Base-by-base conservation (phyloP, 2,888 invertebrate genomes). In the Noctua pronuba region DNA sequence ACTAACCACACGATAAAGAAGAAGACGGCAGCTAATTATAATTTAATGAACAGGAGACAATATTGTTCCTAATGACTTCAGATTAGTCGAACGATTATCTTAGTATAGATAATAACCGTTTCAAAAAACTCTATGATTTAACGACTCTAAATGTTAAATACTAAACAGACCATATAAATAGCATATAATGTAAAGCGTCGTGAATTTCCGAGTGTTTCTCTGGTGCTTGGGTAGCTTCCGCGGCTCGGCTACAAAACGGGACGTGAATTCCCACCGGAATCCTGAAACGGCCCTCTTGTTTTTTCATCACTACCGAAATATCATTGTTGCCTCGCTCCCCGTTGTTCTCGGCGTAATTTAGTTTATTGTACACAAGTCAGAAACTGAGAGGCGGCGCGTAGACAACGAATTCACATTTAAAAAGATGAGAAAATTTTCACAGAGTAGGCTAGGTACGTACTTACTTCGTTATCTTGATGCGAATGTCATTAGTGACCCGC, bases 261-360 rank as follows among this genome's bases (percentile, higher is more conserved):
- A 90, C 90, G 92, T 92, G 93, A 92, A 95, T 94, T 95, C 95
- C 95, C 95, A 91, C 90, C 93, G 95, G 96, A 92, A 85, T 92
- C 92, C 91, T 91, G 92, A 90, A 94, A 94, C 94, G 94, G 93
- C 94, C 95, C 94, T 94, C 93, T 94, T 94, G 93, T 94, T 95
- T 96, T 95, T 95, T 95, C 91, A 93, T 92, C 89, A 91, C 92
- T 92, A 92, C 94, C 93, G 92, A 94, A 95, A 95, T 95, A 95
- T 95, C 93, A 95, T 95, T 95, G 94, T 93, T 93, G 92, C 92
- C 88, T 88, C 90, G 90, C 88, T 92, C 89, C 88, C 90, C 90
- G 93, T 94, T 94, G 93, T 94, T 94, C 93, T 93, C 92, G 73
- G 88, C 88, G 94, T 95, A 95, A 95, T 95, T 95, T 94, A 94